phyloP scores from a whole-genome alignment of 2,797 vertebrate genomes.

The Alauda arvensis region DNA sequence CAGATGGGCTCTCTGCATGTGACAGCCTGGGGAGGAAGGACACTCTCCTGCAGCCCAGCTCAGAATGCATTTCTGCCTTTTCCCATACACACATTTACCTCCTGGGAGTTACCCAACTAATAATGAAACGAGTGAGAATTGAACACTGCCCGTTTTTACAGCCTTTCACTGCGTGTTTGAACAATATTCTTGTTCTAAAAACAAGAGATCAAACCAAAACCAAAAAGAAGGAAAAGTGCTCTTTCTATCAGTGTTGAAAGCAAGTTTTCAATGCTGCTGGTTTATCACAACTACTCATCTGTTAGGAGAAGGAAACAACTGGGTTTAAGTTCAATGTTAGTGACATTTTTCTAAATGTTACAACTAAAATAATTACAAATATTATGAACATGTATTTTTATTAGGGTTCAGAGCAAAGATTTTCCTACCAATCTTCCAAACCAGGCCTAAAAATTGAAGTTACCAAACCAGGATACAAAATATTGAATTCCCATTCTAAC shows the following conservation, averaged over 20 bases:
- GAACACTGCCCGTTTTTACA: neutral
- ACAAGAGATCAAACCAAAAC: neutral
- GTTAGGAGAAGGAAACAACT: neutral
- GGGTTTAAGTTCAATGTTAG: neutral
- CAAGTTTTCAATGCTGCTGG: neutral
- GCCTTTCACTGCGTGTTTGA: neutral
- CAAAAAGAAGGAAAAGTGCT: fast-evolving
- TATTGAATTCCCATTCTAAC: neutral
- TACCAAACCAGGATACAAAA: neutral
- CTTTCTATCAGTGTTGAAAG: neutral
- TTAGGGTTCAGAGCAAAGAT: neutral
- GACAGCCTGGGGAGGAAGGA: neutral
- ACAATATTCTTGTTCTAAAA: neutral
- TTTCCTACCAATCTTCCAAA: neutral
- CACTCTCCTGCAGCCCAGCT: neutral
- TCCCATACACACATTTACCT: neutral
- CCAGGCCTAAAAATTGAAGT: neutral
- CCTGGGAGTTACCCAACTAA: neutral
- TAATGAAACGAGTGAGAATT: neutral
- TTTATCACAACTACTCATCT: neutral
- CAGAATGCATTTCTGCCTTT: neutral
- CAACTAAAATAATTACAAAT: neutral
- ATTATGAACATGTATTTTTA: neutral
- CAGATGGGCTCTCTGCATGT: conserved; percentile 16
- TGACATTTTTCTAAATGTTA: neutral